Base-by-base conservation (phyloP, 2,797 vertebrate genomes). In the Allobates femoralis region DNA sequence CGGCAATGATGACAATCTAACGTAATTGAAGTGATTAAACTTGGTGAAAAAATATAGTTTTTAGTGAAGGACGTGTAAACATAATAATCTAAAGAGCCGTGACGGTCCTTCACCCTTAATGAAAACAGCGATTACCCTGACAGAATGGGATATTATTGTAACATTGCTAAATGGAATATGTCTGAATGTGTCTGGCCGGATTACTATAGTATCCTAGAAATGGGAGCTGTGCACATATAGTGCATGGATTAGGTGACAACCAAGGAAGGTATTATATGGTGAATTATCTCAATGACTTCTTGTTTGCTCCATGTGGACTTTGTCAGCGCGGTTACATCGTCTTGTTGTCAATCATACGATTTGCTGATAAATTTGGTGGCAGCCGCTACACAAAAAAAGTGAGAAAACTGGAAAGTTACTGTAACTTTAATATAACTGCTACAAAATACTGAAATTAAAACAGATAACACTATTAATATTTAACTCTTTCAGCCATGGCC, bases 11-110 rank as follows among this genome's bases (percentile, higher is more conserved):
- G 89, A 75, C 87, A 91, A 90, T 89, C 88, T 90, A 79, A 78
- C 51, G 23, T 91, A 91, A 92, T 91, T 90, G 89, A 0, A 67
- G 86, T 90, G 89, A 91, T 92, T 91, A 89, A 90, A 90, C 90
- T 84, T 88, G 83, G 88, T 90, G 85, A 89, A 41, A 92, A 91
- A 91, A 88, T 89, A 60, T 32, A 75, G 67, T 85, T 88, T 90
- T 92, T 90, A 90, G 86, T 88, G 89, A 87, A 51, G 88, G 87
- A 90, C 88, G 89, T 77, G 81, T 90, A 91, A 92, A 92, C 90
- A 91, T 53, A 85, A 30, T 71, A 87, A 89, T 81, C 84, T 83
- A 87, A 80, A 88, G 87, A 88, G 60, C 32, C 37, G 75, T 46
- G 23, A 73, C 64, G n/a, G 71, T 82, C 71, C 34, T 73, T 82